These are phyloP conservation scores for Mus minutoides DNA, from an alignment of 2,797 vertebrate species.

Conservation along the genomic window DNA sequence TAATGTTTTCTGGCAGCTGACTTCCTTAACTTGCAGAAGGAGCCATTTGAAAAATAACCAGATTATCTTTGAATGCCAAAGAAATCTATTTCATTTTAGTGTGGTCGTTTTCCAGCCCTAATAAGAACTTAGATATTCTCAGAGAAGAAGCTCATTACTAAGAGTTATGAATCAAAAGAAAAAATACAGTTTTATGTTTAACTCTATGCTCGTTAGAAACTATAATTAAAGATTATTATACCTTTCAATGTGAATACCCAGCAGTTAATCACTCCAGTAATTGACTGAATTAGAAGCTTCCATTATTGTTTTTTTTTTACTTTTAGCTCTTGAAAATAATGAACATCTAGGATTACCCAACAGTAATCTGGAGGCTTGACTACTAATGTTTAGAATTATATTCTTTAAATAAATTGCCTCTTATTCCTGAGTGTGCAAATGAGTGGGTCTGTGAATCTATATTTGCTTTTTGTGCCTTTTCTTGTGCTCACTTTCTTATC, in stretches of 20 bases:
- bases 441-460: not conserved
- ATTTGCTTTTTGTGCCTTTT: not conserved
- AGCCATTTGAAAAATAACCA: conserved; percentile 42
- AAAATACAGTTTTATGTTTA: not conserved
- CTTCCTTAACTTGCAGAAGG: conserved; percentile 15
- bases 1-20: conserved; percentile 33
- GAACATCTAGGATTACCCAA: not conserved
- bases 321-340: not conserved
- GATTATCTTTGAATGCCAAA: conserved; percentile 15
- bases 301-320: not conserved
- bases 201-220: not conserved
- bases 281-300: not conserved
- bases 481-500: not conserved
- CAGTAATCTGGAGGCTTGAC: not conserved
- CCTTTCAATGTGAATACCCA: not conserved
- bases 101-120: not conserved
- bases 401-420: conserved; percentile 30
- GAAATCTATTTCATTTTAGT: conserved; percentile 49
- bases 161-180: not conserved
- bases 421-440: not conserved
- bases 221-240: not conserved
- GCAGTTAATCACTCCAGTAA: conserved; percentile 3
- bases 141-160: not conserved
- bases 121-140: conserved; percentile 15
- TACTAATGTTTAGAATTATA: conserved; percentile 3